phyloP scores from a whole-genome alignment of 2,888 invertebrate genomes.

The Trissoscelio sp. region DNA sequence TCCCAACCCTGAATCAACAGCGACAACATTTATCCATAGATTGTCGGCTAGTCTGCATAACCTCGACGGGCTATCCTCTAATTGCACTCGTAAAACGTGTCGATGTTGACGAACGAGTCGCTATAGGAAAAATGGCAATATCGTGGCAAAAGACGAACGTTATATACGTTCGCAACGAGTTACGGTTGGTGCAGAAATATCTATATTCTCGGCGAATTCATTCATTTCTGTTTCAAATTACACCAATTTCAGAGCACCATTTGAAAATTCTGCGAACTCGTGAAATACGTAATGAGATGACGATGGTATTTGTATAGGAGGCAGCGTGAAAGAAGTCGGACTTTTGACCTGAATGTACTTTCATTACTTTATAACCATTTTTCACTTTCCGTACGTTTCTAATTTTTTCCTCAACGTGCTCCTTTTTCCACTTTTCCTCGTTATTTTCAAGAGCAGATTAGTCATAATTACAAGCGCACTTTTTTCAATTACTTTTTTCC shows the following conservation, averaged over 20 bases:
- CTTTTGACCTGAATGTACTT: slow-evolving; percentile 46
- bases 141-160: slow-evolving; percentile 38
- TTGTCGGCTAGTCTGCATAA: slow-evolving; percentile 6
- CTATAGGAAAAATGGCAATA: slow-evolving; percentile 24
- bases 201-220: slow-evolving; percentile 38
- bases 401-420: slow-evolving; percentile 30
- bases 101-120: slow-evolving; percentile 44
- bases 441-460: slow-evolving; percentile 43
- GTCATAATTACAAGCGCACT: slow-evolving; percentile 28
- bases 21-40: slow-evolving; percentile 20
- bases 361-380: slow-evolving; percentile 50
- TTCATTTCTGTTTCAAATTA: slow-evolving; percentile 51
- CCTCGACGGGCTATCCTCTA: slow-evolving; percentile 17
- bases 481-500: slow-evolving; percentile 33
- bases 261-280: slow-evolving; percentile 37
- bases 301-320: slow-evolving; percentile 43
- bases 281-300: slow-evolving; percentile 47
- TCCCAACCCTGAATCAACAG: not conserved
- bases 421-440: slow-evolving; percentile 28
- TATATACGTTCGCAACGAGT: slow-evolving; percentile 27
- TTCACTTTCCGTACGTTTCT: slow-evolving; percentile 33
- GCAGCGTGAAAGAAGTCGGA: slow-evolving; percentile 32
- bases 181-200: slow-evolving; percentile 33
- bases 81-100: slow-evolving; percentile 41
- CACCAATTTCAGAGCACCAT: slow-evolving; percentile 41